phyloP scores from a whole-genome alignment of 2,113 vertebrate genomes.

The Eulemur macaco region DNA sequence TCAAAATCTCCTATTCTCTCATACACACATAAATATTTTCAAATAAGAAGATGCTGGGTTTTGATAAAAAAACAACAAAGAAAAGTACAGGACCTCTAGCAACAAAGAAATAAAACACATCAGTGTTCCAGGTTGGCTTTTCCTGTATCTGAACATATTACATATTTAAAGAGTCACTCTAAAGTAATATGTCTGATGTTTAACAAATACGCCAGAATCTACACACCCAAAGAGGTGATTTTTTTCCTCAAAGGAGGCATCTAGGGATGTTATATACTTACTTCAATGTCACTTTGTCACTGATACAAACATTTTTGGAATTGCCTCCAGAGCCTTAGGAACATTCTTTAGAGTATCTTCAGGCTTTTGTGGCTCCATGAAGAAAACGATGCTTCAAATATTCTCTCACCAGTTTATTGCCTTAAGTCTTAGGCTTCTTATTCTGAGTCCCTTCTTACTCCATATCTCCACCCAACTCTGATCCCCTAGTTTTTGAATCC shows the following conservation, averaged over 20 bases:
- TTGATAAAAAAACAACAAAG: conserved; percentile 76
- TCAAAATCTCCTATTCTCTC: conserved; percentile 79
- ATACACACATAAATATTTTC: conserved; percentile 83
- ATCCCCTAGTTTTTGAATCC: background rate
- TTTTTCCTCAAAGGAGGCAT: background rate
- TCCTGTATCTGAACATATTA: conserved; percentile 20
- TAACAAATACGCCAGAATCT: conserved; percentile 57
- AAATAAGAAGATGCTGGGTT: conserved; percentile 78
- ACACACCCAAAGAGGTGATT: background rate
- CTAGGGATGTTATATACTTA: conserved; percentile 20
- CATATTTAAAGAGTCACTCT: conserved; percentile 69
- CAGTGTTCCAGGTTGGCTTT: conserved; percentile 17
- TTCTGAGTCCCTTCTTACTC: background rate
- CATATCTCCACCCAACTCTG: background rate
- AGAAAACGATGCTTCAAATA: background rate
- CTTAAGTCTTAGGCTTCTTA: background rate
- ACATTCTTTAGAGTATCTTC: background rate
- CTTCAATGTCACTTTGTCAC: conserved; percentile 50
- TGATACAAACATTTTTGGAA: conserved; percentile 54
- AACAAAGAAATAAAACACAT: conserved; percentile 66
- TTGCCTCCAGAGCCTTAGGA: conserved; percentile 13
- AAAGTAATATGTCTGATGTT: conserved; percentile 58
- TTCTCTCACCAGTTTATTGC: background rate
- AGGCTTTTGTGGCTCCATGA: background rate
- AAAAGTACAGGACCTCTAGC: conserved; percentile 71